A percentile compares a stretch with the other conserved stretches of the same genome.
phyloP scores from a whole-genome alignment of 2,888 invertebrate species.

The Galerucella nymphaeae region DNA sequence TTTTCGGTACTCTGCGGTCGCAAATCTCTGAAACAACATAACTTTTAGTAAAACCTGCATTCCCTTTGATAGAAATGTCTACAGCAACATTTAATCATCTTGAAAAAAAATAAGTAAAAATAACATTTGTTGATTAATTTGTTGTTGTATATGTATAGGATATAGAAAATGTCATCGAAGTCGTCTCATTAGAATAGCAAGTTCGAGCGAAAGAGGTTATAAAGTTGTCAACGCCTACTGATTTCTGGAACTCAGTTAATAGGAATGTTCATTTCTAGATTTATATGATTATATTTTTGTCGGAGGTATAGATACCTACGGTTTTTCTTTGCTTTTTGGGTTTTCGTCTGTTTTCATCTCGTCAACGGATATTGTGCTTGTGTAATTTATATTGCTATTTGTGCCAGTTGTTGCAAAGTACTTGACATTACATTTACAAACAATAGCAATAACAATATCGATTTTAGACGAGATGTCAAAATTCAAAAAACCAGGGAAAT shows the following conservation, averaged over 20 bases:
- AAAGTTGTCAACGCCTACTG: background rate
- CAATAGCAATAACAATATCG: too few species aligned
- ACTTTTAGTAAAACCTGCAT: background rate
- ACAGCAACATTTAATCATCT: too few species aligned
- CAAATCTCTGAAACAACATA: slow-evolving; percentile 74
- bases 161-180: background rate
- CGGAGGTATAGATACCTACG: too few species aligned
- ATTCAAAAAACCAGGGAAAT: too few species aligned
- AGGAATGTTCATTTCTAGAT: background rate
- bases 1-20: slow-evolving; percentile 87
- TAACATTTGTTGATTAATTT: background rate
- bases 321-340: too few species aligned
- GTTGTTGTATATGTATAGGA: background rate
- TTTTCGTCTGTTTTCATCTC: too few species aligned
- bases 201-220: background rate
- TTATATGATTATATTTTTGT: background rate
- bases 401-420: too few species aligned
- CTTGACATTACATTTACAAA: too few species aligned
- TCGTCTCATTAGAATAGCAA: background rate
- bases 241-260: background rate
- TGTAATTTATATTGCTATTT: too few species aligned
- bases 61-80: too few species aligned
- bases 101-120: background rate
- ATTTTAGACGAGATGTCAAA: too few species aligned
- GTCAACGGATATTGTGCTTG: too few species aligned